Evolutionary conservation across 2,888 invertebrate genomes (phyloP), one percentile per base, ranked within the genome.

Genomic region (Leucoptera coffeella): DNA sequence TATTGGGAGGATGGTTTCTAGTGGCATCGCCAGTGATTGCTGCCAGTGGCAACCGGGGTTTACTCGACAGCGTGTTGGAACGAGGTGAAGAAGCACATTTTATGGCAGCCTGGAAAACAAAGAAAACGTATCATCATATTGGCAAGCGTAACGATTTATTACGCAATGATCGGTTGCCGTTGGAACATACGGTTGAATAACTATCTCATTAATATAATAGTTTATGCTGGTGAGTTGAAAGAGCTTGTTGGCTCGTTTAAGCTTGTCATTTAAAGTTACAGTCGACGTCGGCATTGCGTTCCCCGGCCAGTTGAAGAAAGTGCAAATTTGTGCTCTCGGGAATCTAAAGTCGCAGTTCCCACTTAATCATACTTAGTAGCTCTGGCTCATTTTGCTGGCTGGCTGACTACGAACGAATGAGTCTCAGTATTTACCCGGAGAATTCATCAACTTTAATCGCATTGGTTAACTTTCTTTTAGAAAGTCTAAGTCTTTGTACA

Each of bases 41-140:
- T 32, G 56, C 59, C 45, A 65, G 45, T 37, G 65, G 65, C 42
- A 62, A 39, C 33, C 67, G 57, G 38, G 67, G 59, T 42, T 69
- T 69, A 42, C 56, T 61, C 38, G 67, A 62, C 54, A 69, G 52
- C 45, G 61, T 58, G 40, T 56, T 62, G 42, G 64, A 65, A 38
- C 69, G 65, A 43, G 69, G 67, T 42, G 62, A 65, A 36, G 69
- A 58, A 51, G 55, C 69, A 48, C 62, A 64, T 61, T 69, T 69
- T 38, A 69, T 64, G 45, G 65, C 65, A 54, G 67, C 62, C 69
- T 69, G 59, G 14, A 14, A 22, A 9, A 21, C 11, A 25, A 2
- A 11, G n/a, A 15, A 10, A 19, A n/a, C n/a, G 19, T n/a, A 19
- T 15, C 10, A 15, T 15, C 17, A 8, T 23, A 23, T 14, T 6